Evolutionary conservation across 2,888 invertebrate species (phyloP).

Genomic region (Agriopis marginaria): DNA sequence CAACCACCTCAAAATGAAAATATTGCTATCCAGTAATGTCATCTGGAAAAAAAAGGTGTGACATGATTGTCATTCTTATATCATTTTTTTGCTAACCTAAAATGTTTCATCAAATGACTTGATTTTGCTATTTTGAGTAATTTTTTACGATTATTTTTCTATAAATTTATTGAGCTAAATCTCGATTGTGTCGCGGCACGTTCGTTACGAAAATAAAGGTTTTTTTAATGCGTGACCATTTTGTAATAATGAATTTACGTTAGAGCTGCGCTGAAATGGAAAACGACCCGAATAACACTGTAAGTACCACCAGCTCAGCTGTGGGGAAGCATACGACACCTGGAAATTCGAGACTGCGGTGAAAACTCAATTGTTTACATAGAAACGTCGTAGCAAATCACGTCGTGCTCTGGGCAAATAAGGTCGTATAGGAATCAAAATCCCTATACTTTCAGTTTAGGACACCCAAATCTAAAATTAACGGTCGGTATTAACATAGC

Average conservation of each 20-base stretch:
- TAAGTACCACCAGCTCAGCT: slow-evolving; percentile 64
- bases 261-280: slow-evolving; percentile 79
- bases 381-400: slow-evolving; percentile 4
- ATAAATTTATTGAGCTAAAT: slow-evolving; percentile 81
- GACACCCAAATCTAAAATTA: background rate
- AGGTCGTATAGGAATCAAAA: background rate
- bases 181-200: slow-evolving; percentile 79
- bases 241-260: slow-evolving; percentile 79
- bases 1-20: slow-evolving; percentile 81
- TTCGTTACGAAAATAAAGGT: slow-evolving; percentile 64
- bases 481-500: background rate
- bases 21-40: slow-evolving; percentile 82
- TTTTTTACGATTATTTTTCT: slow-evolving; percentile 83
- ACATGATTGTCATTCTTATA: slow-evolving; percentile 83
- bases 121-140: slow-evolving; percentile 78
- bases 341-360: background rate
- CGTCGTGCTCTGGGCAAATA: background rate
- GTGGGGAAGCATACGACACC: background rate
- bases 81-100: slow-evolving; percentile 86
- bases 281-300: slow-evolving; percentile 84
- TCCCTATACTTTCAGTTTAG: background rate
- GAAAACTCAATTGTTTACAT: slow-evolving; percentile 21
- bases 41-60: slow-evolving; percentile 85
- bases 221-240: slow-evolving; percentile 76
- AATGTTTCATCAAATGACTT: slow-evolving; percentile 86